phyloP scores from a whole-genome alignment of 35 echinoderm and acorn worm genomes.

The Heliocidaris erythrogramma region DNA sequence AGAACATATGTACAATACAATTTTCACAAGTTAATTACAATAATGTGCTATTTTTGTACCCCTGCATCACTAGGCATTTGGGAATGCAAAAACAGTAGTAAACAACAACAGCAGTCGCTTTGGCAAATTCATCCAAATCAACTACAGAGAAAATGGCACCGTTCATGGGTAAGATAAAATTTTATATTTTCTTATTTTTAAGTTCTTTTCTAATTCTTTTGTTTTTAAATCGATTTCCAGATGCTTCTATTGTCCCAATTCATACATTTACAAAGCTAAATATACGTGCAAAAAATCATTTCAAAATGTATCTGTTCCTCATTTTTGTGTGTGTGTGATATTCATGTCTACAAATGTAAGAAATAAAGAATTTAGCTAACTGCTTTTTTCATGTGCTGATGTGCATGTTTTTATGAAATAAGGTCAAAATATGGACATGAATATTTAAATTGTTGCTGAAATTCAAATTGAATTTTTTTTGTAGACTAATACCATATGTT shows the following conservation, averaged over 20 bases:
- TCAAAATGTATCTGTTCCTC: background rate
- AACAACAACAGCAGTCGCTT: constrained; percentile 99
- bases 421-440: too few species aligned
- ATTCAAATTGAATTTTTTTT: too few species aligned
- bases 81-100: constrained; percentile 98
- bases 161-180: constrained; percentile 86
- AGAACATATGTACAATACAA: too few species aligned
- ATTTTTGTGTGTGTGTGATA: background rate
- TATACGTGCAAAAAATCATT: background rate
- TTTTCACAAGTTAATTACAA: too few species aligned
- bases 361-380: too few species aligned
- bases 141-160: constrained; percentile 99
- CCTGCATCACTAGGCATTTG: constrained; percentile 77
- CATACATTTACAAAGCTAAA: background rate
- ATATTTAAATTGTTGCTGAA: too few species aligned
- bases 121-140: constrained; percentile 99
- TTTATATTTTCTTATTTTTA: background rate
- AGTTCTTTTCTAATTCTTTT: too few species aligned
- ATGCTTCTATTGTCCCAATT: background rate
- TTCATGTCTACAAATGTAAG: background rate
- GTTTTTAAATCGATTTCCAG: background rate
- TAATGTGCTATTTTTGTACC: background rate
- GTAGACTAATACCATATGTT: too few species aligned
- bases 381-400: too few species aligned
- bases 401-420: too few species aligned